Evolutionary conservation across 2,797 vertebrate genomes (phyloP).

Genomic region (Sebastes elongatus): DNA sequence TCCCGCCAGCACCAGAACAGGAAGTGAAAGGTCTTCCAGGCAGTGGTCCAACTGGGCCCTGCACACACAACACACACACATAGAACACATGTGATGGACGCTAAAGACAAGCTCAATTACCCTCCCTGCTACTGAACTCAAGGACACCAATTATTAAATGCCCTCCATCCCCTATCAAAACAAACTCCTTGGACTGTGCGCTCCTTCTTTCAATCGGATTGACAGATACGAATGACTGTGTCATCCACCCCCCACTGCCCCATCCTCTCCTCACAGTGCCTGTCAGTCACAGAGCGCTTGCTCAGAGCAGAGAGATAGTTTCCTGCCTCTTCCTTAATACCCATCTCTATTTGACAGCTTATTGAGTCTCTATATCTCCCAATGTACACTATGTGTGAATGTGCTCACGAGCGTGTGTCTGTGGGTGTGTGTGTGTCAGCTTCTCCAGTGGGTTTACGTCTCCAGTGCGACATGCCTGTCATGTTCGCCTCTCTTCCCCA

Average conservation of each 20-base stretch:
- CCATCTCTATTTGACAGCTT: constrained; percentile 85
- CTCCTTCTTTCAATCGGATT: constrained; percentile 76
- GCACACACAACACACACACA: constrained; percentile 22
- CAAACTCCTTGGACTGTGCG: constrained; percentile 72
- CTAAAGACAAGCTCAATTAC: constrained; percentile 62
- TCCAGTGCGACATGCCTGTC: constrained; percentile 79
- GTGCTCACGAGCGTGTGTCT: constrained; percentile 59
- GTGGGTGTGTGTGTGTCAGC: constrained; percentile 73
- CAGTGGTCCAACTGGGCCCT: constrained; percentile 85
- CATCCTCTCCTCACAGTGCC: constrained; percentile 72
- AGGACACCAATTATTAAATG: constrained; percentile 76
- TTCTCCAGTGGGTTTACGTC: constrained; percentile 79
- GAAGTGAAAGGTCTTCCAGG: constrained; percentile 78
- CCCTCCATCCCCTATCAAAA: constrained; percentile 72
- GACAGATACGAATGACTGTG: constrained; percentile 79
- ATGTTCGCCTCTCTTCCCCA: constrained; percentile 77
- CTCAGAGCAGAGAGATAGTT: constrained; percentile 80
- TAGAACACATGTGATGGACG: constrained; percentile 51
- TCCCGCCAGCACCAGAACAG: constrained; percentile 75
- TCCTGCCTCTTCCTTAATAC: constrained; percentile 84
- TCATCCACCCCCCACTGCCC: constrained; percentile 73
- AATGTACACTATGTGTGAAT: constrained; percentile 75
- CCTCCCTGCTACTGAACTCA: constrained; percentile 60
- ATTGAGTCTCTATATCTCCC: constrained; percentile 82
- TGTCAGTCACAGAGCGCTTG: constrained; percentile 80